Evolutionary conservation across 2,888 invertebrate species (phyloP), one percentile per base, ranked within the genome.

Genomic region (Acronicta psi): DNA sequence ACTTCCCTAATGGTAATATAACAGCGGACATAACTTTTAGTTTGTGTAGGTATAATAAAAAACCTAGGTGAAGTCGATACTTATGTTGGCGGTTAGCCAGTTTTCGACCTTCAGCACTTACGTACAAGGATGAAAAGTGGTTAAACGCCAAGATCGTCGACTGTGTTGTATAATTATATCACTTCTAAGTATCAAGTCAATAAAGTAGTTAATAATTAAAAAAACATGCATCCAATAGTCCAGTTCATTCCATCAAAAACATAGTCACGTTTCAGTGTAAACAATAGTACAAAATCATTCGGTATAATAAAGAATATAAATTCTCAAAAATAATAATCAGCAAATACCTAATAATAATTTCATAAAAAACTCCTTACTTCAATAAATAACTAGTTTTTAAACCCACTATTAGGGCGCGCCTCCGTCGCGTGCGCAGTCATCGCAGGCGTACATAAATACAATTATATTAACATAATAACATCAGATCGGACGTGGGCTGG

Each of bases 401-500:
- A 16, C 17, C 14, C 9, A 20, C 40, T 34, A 60, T 69, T 51
- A 10, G 37, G 20, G 13, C 9, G 17, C 40, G 53, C 18, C 34
- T 42, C 36, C 46, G 50, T 58, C 73, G 37, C 76, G 65, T 72
- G 73, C 79, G 79, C 79, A 73, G 68, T 51, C 66, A 59, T 54
- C 53, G 25, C 25, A 55, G 64, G 40, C 60, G 61, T 66, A 61
- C 61, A 80, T 70, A 64, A 52, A 69, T 56, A 69, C 52, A 59
- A 75, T 60, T 62, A 73, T 61, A 66, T 74, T 76, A 71, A 70
- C 69, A 72, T 70, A 20, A 20, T 20, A 78, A 79, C 75, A 79
- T 83, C 82, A 81, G 83, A 81, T 82, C 85, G 71, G 75, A 71
- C 68, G 66, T 53, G 64, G 66, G 57, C 64, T 60, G 69, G 50